Conservation (phyloP, 2,888 invertebrate genomes). For the Coleophora flavipennella region DNA sequence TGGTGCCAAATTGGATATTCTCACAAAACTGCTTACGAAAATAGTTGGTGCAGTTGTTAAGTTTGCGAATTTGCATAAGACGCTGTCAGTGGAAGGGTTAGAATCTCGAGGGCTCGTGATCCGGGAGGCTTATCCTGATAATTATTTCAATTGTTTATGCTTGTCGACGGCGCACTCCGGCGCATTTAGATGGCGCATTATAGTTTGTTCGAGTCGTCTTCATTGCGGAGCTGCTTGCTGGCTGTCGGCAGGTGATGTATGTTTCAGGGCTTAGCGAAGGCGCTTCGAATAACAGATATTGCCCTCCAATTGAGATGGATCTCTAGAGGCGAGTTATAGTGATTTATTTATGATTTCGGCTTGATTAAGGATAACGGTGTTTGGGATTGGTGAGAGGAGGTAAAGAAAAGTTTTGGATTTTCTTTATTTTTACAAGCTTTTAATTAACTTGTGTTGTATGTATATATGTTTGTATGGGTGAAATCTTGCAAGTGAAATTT, state of each 20-base stretch:
- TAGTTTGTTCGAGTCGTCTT: slow-evolving; percentile 64
- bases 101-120: slow-evolving; percentile 66
- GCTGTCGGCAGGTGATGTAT: slow-evolving; percentile 56
- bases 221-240: slow-evolving; percentile 41
- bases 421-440: too few species aligned
- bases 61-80: slow-evolving; percentile 70
- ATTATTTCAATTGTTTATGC: slow-evolving; percentile 74
- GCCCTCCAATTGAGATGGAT: slow-evolving; percentile 41
- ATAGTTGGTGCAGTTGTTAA: slow-evolving; percentile 27
- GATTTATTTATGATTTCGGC: slow-evolving; percentile 20
- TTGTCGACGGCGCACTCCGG: slow-evolving; percentile 49
- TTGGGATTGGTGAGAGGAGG: too few species aligned
- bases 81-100: slow-evolving; percentile 68
- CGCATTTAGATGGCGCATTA: slow-evolving; percentile 70
- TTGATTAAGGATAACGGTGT: too few species aligned
- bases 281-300: slow-evolving; percentile 7
- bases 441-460: too few species aligned
- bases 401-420: too few species aligned
- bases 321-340: slow-evolving; percentile 32
- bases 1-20: slow-evolving; percentile 13
- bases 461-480: too few species aligned
- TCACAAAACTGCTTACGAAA: slow-evolving; percentile 13
- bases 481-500: too few species aligned
- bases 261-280: slow-evolving; percentile 21
- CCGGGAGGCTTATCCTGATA: slow-evolving; percentile 69